phyloP scores from a whole-genome alignment of 2,113 vertebrate genomes.

The Peromyscus californicus region DNA sequence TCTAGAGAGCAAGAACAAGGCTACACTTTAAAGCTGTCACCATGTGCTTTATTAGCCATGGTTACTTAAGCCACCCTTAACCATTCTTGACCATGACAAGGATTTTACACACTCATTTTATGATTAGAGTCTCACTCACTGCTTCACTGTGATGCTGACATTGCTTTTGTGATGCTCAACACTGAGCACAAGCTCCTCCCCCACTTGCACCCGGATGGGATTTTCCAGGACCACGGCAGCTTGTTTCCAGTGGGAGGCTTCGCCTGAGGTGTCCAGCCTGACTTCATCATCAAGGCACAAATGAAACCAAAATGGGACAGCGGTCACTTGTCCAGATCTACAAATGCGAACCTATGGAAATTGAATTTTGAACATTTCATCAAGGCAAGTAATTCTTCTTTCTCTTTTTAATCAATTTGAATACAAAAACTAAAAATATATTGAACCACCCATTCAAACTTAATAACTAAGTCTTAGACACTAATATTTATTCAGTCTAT shows the following conservation, averaged over 20 bases:
- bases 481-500: conserved; percentile 35
- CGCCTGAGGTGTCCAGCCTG: conserved; percentile 91
- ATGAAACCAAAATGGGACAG: conserved; percentile 97
- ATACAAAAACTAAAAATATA: conserved; percentile 17
- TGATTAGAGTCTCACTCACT: conserved; percentile 44
- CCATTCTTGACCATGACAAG: conserved; percentile 41
- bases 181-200: conserved; percentile 91
- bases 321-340: conserved; percentile 92
- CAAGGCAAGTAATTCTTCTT: conserved; percentile 22
- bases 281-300: conserved; percentile 92
- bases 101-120: neutral
- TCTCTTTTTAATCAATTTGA: conserved; percentile 34
- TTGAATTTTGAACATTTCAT: conserved; percentile 47
- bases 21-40: neutral
- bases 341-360: conserved; percentile 90
- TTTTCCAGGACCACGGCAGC: conserved; percentile 94
- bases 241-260: conserved; percentile 97
- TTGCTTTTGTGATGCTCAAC: conserved; percentile 95
- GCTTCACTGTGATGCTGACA: conserved; percentile 92
- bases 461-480: conserved; percentile 29
- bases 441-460: conserved; percentile 28
- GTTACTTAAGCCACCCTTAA: neutral
- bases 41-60: conserved; percentile 65
- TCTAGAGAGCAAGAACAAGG: conserved; percentile 50
- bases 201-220: conserved; percentile 90